Base-by-base conservation (phyloP, 2,888 invertebrate species). In the Euzophera pinguis region DNA sequence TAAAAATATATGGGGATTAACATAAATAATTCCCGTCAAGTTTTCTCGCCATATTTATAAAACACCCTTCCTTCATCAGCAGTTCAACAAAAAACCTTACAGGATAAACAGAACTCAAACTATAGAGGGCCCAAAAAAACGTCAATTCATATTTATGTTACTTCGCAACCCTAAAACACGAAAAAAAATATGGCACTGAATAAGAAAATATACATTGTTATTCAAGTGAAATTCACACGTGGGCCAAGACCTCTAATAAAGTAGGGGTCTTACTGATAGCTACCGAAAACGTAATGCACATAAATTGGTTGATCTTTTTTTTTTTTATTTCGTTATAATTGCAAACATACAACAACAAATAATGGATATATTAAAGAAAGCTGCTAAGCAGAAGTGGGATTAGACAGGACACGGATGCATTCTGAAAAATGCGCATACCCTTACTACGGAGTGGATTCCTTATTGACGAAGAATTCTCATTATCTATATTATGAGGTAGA, bases 211-310 rank as follows among this genome's bases (percentile, higher is more conserved):
- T 55, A 50, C 60, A 57, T 60, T 60, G 60, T 58, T 60, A 60
- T 60, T 60, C 60, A 54, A 57, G 57, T 58, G 60, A 57, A 57
- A 60, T 56, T 60, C 60, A 60, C 60, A 57, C 60, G 57, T 60
- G 57, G 57, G 57, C 48, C 50, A 22, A 37, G 47, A 48, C 52
- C 42, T 37, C 39, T 37, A 27, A 22, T 51, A 43, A 43, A 35
- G 51, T 22, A 2, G 9, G 7, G 43, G 43, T 13, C 8, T 14
- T 4, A 32, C 27, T 27, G 27, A 32, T 10, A 50, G 49, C 49
- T 39, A 16, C 1, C n/a, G n/a, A n/a, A n/a, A n/a, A n/a, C n/a
- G n/a, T n/a, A n/a, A n/a, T n/a, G n/a, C n/a, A n/a, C n/a, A n/a
- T n/a, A n/a, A n/a, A n/a, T n/a, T n/a, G n/a, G n/a, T n/a, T n/a